Evolutionary conservation across 1,140 invertebrate species (phyloP).

Genomic region (Belonocnema kinseyi): DNA sequence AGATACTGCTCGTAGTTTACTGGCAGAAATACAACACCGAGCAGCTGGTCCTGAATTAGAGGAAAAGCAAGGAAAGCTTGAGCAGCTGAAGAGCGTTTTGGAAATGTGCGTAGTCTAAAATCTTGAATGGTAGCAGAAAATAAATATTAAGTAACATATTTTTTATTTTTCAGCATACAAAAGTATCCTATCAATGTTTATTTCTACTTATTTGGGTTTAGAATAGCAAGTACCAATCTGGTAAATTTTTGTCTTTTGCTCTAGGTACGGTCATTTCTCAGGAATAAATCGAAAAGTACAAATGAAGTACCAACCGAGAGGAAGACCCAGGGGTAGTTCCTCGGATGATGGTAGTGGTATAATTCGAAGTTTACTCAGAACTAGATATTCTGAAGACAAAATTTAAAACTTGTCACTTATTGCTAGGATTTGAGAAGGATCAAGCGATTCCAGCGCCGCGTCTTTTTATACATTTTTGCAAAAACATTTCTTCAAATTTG

Average conservation of each 20-base stretch:
- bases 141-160: not conserved
- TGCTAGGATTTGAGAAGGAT: not conserved
- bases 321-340: constrained; percentile 92
- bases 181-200: constrained; percentile 4
- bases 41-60: constrained; percentile 94
- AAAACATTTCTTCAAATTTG: no score
- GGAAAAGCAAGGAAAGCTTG: constrained; percentile 96
- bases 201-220: constrained; percentile 40
- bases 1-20: constrained; percentile 92
- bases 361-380: constrained; percentile 23
- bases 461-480: no score
- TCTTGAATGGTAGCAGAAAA: not conserved
- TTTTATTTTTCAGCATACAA: not conserved
- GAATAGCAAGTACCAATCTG: constrained; percentile 35
- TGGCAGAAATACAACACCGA: constrained; percentile 91
- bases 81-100: constrained; percentile 97
- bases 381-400: not conserved
- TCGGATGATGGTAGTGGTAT: constrained; percentile 92
- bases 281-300: constrained; percentile 99
- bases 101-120: constrained; percentile 91
- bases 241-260: constrained; percentile 54
- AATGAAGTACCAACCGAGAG: constrained; percentile 99
- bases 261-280: constrained; percentile 99
- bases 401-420: constrained; percentile 13
- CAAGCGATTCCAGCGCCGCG: no score